Percentiles rank a stretch among this genome's conserved stretches.
These are phyloP conservation scores for Geodia barretti DNA, from an alignment of 37 sponge, comb jelly and placozoan genomes.

Conservation along the genomic window DNA sequence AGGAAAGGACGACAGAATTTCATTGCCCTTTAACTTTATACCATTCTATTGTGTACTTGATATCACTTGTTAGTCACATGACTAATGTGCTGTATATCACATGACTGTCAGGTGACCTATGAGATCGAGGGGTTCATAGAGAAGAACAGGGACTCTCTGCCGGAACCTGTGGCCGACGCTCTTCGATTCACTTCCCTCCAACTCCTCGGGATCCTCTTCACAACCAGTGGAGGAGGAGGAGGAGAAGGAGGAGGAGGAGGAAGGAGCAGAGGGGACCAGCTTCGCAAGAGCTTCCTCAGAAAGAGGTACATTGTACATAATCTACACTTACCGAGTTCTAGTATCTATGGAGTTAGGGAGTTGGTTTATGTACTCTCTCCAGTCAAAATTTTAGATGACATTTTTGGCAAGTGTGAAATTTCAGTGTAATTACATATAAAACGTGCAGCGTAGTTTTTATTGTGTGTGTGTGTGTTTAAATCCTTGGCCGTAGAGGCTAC, in stretches of 20 bases:
- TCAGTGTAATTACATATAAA: no score
- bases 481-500: no score
- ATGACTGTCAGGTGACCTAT: slow-evolving; percentile 57
- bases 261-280: neutral
- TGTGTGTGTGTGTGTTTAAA: no score
- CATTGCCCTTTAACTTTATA: neutral
- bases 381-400: no score
- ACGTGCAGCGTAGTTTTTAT: neutral
- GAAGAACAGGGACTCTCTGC: slow-evolving; percentile 79
- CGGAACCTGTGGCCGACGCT: slow-evolving; percentile 46
- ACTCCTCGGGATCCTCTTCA: slow-evolving; percentile 36
- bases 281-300: slow-evolving; percentile 24
- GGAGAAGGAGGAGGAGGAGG: neutral
- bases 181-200: slow-evolving; percentile 28
- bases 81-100: slow-evolving; percentile 38
- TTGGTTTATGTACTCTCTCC: no score
- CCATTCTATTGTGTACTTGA: no score
- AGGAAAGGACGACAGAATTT: neutral
- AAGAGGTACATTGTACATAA: no score
- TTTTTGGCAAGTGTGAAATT: no score
- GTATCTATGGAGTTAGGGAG: no score
- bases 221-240: neutral
- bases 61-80: no score
- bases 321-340: no score
- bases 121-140: slow-evolving; percentile 64